Conservation (phyloP, 2,797 vertebrate species). For the Chaetodon trifasciatus region DNA sequence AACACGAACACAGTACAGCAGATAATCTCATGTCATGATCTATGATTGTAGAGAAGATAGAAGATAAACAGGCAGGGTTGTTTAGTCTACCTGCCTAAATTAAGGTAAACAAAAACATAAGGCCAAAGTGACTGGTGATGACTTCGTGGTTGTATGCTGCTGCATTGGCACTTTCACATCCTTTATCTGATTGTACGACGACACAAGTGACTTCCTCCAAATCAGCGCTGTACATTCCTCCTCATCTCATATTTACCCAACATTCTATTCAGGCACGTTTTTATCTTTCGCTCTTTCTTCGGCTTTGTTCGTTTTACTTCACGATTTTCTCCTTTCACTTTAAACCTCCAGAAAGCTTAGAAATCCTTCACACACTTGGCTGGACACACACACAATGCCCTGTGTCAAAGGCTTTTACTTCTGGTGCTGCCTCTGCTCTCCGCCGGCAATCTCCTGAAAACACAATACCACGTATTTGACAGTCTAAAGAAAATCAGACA, state of each 20-base stretch:
- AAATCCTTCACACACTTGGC: constrained; percentile 20
- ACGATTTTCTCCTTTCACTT: constrained; percentile 52
- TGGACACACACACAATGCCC: constrained; percentile 20
- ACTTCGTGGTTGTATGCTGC: background rate
- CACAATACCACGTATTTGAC: constrained; percentile 68
- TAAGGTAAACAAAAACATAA: constrained; percentile 20
- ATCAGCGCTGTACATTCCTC: constrained; percentile 55
- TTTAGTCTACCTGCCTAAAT: constrained; percentile 32
- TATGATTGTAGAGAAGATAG: constrained; percentile 10
- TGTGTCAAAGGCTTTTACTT: constrained; percentile 26
- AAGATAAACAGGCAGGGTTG: constrained; percentile 1
- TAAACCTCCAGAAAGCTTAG: constrained; percentile 39
- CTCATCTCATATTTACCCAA: constrained; percentile 48
- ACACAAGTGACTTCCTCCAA: constrained; percentile 30
- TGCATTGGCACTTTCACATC: background rate
- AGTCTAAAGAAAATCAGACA: constrained; percentile 66
- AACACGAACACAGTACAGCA: background rate
- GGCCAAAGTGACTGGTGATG: background rate
- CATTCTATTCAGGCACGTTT: constrained; percentile 18
- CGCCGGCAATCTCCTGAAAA: constrained; percentile 53
- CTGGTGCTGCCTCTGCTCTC: constrained; percentile 28
- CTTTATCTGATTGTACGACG: constrained; percentile 46
- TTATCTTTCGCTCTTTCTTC: constrained; percentile 25
- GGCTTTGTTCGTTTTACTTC: constrained; percentile 7
- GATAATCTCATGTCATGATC: constrained; percentile 6